Evolutionary conservation across 1,140 invertebrate species (phyloP).

Genomic region (Muscidifurax raptorellus): DNA sequence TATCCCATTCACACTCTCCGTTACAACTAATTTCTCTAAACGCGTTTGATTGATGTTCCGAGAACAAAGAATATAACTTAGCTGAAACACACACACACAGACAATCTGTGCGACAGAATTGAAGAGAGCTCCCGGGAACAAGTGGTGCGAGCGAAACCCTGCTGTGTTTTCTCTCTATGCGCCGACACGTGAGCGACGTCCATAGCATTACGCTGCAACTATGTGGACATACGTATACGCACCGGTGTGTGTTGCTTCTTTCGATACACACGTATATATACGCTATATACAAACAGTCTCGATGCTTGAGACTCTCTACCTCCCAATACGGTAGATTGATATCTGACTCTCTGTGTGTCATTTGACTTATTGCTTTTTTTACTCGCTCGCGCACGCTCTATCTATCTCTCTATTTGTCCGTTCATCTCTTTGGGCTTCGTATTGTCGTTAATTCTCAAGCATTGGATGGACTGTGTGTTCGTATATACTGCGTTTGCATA

Average conservation of each 20-base stretch:
- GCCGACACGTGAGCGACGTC: not conserved
- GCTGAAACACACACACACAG: not conserved
- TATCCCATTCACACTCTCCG: not conserved
- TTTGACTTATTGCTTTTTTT: slow-evolving; percentile 46
- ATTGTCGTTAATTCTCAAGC: not conserved
- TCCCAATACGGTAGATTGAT: slow-evolving; percentile 37
- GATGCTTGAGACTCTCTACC: slow-evolving; percentile 26
- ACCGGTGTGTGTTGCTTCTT: not conserved
- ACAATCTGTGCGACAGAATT: slow-evolving; percentile 22
- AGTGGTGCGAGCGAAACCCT: not conserved
- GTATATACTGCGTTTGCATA: too few relatives aligned
- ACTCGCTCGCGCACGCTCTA: not conserved
- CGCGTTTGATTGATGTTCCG: slow-evolving; percentile 21
- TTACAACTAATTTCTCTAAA: slow-evolving; percentile 14
- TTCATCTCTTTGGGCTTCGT: not conserved
- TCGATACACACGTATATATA: not conserved
- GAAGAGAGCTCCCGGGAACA: slow-evolving; percentile 11
- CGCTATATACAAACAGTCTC: slow-evolving; percentile 27
- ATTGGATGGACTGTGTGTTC: too few relatives aligned
- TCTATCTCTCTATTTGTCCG: slow-evolving; percentile 26
- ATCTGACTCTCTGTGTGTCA: slow-evolving; percentile 20
- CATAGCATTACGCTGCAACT: slow-evolving; percentile 46
- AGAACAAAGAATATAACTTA: not conserved
- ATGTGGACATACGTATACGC: not conserved
- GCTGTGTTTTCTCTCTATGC: slow-evolving; percentile 15